phyloP scores from a whole-genome alignment of 1,140 invertebrate species.

The Mesaphorura yosii region DNA sequence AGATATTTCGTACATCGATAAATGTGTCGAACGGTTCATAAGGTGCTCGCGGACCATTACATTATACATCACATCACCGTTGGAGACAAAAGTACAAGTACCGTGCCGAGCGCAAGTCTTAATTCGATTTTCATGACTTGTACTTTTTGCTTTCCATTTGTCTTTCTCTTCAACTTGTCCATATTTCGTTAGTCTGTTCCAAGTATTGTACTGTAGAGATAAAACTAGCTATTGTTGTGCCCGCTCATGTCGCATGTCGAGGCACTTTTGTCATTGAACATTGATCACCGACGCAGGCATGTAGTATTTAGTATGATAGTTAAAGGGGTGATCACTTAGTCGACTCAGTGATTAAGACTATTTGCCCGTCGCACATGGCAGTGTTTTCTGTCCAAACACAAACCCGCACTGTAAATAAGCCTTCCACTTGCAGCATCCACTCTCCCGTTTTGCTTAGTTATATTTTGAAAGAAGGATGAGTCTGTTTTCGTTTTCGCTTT shows the following conservation, averaged over 20 bases:
- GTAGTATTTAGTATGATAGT: no score
- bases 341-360: constrained; percentile 13
- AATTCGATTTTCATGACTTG: constrained; percentile 30
- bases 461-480: no score
- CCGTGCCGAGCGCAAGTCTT: constrained; percentile 17
- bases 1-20: constrained; percentile 22
- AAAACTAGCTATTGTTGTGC: no score
- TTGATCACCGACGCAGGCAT: no score
- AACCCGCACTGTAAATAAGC: not conserved
- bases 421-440: not conserved
- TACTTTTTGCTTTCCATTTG: constrained; percentile 17
- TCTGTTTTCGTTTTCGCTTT: no score
- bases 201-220: no score
- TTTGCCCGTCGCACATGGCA: constrained; percentile 23
- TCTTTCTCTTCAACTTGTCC: no score
- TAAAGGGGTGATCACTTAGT: constrained; percentile 29
- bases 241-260: no score
- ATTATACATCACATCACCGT: not conserved
- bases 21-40: constrained; percentile 25
- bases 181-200: no score
- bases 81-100: not conserved
- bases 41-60: constrained; percentile 25
- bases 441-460: not conserved
- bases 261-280: no score
- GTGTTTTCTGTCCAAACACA: constrained; percentile 23